phyloP scores from a whole-genome alignment of 2,888 invertebrate species.

The Empis stercorea region DNA sequence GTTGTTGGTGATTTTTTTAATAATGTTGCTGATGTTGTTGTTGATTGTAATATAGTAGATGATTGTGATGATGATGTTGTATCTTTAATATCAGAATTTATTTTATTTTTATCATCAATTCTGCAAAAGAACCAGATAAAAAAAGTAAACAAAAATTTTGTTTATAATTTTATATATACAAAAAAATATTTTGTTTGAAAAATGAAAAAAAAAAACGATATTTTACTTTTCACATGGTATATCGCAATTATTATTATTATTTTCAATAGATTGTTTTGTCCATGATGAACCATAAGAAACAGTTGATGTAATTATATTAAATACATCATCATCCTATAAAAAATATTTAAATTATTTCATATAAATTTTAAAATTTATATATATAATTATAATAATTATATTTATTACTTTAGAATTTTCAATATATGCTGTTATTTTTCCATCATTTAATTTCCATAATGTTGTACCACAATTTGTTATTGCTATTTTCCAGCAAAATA shows the following conservation, averaged over 20 bases:
- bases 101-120: background rate
- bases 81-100: background rate
- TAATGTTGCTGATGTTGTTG: background rate
- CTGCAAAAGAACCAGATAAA: background rate
- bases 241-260: conserved; percentile 12
- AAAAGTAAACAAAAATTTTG: too few relatives aligned
- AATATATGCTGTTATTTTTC: conserved; percentile 46
- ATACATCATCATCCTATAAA: conserved; percentile 47
- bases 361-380: background rate
- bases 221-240: conserved; percentile 13
- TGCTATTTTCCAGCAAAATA: conserved; percentile 27
- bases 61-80: background rate
- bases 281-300: conserved; percentile 48
- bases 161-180: too few relatives aligned
- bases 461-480: conserved; percentile 65
- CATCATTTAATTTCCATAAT: conserved; percentile 71
- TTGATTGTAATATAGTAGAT: background rate
- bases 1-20: conserved; percentile 14
- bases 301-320: conserved; percentile 63
- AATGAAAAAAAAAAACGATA: background rate
- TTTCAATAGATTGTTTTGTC: conserved; percentile 43
- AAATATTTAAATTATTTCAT: background rate
- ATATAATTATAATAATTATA: conserved; percentile 17
- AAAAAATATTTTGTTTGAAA: too few relatives aligned
- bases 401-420: conserved; percentile 14